phyloP scores from a whole-genome alignment of 1,140 invertebrate species.

The Penaeus chinensis region DNA sequence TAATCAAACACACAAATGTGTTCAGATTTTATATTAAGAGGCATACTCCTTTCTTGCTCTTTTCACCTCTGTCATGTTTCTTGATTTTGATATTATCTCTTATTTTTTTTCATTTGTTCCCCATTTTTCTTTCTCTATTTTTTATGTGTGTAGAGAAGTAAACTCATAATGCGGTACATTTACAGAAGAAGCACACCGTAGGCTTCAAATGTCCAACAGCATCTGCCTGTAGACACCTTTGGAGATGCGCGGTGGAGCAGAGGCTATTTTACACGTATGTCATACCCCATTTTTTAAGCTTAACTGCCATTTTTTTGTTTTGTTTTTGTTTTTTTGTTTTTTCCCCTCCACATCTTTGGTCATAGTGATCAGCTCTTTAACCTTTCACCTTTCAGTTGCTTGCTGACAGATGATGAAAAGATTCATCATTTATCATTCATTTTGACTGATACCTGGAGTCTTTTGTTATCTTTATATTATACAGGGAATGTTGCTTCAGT shows the following conservation, averaged over 20 bases:
- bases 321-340: background rate
- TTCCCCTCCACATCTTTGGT: background rate
- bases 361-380: background rate
- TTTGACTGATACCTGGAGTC: no score
- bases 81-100: background rate
- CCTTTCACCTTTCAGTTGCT: background rate
- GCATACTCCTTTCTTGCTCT: no score
- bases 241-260: conserved; percentile 96
- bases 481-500: no score
- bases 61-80: no score
- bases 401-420: background rate
- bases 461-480: no score
- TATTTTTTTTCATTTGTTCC: background rate
- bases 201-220: conserved; percentile 94
- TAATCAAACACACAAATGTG: no score
- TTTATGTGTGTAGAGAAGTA: background rate
- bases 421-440: no score
- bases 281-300: conserved; percentile 27
- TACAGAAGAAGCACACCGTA: conserved; percentile 94
- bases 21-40: no score
- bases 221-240: conserved; percentile 91
- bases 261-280: conserved; percentile 97
- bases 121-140: background rate
- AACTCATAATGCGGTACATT: conserved; percentile 61
- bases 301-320: conserved; percentile 56